Percentiles rank a stretch among this genome's conserved stretches.
Evolutionary conservation across 1,140 invertebrate genomes (phyloP).

Genomic region (Ooceraea biroi): DNA sequence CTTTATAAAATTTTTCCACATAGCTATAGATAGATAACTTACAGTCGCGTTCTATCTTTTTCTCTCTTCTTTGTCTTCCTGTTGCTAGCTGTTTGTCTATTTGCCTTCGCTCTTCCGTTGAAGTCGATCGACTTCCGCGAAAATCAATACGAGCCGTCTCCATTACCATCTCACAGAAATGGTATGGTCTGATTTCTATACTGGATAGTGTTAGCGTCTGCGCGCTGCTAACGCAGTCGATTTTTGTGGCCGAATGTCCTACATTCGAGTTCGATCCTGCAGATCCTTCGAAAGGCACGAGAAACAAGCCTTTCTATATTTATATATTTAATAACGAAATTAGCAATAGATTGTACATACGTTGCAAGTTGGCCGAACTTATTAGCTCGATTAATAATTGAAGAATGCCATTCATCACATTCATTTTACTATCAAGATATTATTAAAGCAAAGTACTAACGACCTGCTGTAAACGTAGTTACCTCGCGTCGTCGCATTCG

Average conservation of each 20-base stretch:
- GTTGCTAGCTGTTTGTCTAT: conserved; percentile 59
- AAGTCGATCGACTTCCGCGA: conserved; percentile 70
- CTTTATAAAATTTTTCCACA: not conserved
- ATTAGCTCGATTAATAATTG: not conserved
- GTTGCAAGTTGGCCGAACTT: not conserved
- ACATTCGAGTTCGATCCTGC: conserved; percentile 42
- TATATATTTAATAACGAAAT: not conserved
- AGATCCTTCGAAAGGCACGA: not conserved
- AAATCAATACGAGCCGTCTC: conserved; percentile 74
- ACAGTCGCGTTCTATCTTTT: not conserved
- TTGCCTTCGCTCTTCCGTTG: conserved; percentile 41
- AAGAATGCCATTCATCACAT: too few species aligned
- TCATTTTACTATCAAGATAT: too few species aligned
- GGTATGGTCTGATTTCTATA: conserved; percentile 66
- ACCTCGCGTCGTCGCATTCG: conserved; percentile 39
- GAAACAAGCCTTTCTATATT: not conserved
- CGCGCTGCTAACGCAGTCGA: conserved; percentile 37
- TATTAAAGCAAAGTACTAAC: conserved; percentile 6
- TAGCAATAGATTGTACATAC: not conserved
- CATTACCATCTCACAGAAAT: conserved; percentile 74
- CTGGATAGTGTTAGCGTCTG: conserved; percentile 29
- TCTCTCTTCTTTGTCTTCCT: not conserved
- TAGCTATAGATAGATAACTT: not conserved
- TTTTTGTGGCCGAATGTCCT: conserved; percentile 48
- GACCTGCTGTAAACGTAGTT: conserved; percentile 37